Conservation (phyloP, 2,113 vertebrate species). For the Microtus pennsylvanicus region DNA sequence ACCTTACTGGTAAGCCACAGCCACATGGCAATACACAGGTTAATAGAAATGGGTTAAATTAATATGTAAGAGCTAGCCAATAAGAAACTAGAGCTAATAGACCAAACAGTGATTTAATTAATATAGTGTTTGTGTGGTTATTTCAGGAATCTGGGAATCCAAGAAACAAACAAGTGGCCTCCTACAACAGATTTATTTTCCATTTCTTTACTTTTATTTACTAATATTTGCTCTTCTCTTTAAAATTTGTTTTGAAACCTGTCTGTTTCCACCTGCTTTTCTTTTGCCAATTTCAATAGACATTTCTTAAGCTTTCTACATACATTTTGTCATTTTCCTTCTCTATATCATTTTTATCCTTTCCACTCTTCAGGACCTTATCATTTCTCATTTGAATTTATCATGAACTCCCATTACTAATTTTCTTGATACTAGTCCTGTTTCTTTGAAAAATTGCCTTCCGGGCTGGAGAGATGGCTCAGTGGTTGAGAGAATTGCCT, state of each 20-base stretch:
- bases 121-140: too few relatives aligned
- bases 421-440: neutral
- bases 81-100: too few relatives aligned
- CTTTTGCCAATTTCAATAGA: neutral
- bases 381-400: neutral
- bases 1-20: too few relatives aligned
- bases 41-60: too few relatives aligned
- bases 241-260: neutral
- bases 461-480: too few relatives aligned
- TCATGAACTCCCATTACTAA: neutral
- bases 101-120: too few relatives aligned
- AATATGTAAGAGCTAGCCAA: too few relatives aligned
- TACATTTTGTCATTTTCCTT: neutral
- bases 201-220: too few relatives aligned
- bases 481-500: too few relatives aligned
- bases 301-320: neutral
- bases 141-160: too few relatives aligned
- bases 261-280: neutral
- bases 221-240: neutral
- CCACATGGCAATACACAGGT: too few relatives aligned
- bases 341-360: rapidly evolving
- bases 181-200: neutral
- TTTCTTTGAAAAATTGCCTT: neutral
- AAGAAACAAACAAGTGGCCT: too few relatives aligned
- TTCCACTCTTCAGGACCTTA: rapidly evolving